Evolutionary conservation across 2,888 invertebrate genomes (phyloP).

Genomic region (Eupithecia insigniata): DNA sequence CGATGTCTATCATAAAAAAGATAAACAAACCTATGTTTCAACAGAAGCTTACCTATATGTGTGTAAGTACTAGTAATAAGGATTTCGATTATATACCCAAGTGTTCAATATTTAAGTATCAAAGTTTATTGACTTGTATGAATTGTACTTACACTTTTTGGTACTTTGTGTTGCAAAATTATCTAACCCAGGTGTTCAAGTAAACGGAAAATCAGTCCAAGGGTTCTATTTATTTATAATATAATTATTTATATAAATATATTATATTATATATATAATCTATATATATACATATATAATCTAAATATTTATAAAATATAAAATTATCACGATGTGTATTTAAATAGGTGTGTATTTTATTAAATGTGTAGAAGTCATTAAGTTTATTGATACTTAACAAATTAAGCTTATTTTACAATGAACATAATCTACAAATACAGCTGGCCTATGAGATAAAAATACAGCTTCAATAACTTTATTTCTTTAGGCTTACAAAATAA

Average conservation of each 20-base stretch:
- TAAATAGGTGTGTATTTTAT: background rate
- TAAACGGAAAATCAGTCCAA: slow-evolving; percentile 2
- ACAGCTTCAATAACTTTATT: too few relatives aligned
- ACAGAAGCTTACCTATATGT: background rate
- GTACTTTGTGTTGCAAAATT: too few relatives aligned
- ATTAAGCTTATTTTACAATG: background rate
- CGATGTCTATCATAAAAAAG: background rate
- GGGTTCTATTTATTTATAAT: slow-evolving; percentile 15
- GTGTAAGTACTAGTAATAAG: background rate
- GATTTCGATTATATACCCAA: background rate
- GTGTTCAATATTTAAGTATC: background rate
- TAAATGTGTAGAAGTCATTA: background rate
- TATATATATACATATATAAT: too few relatives aligned
- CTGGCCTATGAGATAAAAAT: background rate
- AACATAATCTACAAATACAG: background rate
- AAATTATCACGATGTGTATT: background rate
- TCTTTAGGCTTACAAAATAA: too few relatives aligned
- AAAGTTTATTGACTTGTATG: too few relatives aligned
- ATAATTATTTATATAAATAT: too few relatives aligned
- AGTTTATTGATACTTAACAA: background rate
- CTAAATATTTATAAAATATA: background rate
- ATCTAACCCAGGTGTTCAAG: background rate
- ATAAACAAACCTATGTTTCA: too few relatives aligned
- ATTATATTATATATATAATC: too few relatives aligned
- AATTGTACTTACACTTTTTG: too few relatives aligned